Percentiles rank a stretch among this genome's conserved stretches.
Evolutionary conservation across 2,797 vertebrate genomes (phyloP).

Genomic region (Cynopterus sphinx): DNA sequence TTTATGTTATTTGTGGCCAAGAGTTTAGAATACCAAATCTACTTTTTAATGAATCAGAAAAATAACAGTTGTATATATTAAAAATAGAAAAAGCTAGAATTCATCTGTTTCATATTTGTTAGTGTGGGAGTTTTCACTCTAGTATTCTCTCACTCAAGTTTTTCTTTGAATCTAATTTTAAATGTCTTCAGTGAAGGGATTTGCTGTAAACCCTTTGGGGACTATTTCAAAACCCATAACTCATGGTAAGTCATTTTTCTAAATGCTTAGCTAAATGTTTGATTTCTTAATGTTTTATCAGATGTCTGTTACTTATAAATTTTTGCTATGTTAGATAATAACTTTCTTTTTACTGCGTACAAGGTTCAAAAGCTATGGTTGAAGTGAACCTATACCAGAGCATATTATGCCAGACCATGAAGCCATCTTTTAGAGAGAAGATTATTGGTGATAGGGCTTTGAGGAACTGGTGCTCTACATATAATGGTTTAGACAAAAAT

Average conservation of each 20-base stretch:
- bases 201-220: slow-evolving; percentile 63
- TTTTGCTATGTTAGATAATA: slow-evolving; percentile 35
- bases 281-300: slow-evolving; percentile 74
- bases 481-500: background rate
- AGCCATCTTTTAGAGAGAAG: background rate
- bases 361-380: slow-evolving; percentile 13
- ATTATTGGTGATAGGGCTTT: background rate
- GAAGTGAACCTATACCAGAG: background rate
- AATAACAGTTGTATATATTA: slow-evolving; percentile 47
- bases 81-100: slow-evolving; percentile 65
- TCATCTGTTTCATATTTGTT: slow-evolving; percentile 78
- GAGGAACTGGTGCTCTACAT: background rate
- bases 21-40: slow-evolving; percentile 57
- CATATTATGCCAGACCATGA: background rate
- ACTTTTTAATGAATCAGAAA: slow-evolving; percentile 64
- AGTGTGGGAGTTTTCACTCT: slow-evolving; percentile 74
- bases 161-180: slow-evolving; percentile 73
- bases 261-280: slow-evolving; percentile 63
- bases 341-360: background rate
- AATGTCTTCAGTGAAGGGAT: slow-evolving; percentile 67
- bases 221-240: slow-evolving; percentile 64
- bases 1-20: slow-evolving; percentile 42
- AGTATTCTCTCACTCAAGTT: slow-evolving; percentile 66
- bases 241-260: slow-evolving; percentile 59
- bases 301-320: slow-evolving; percentile 46